Base-by-base conservation (phyloP, 2,797 vertebrate genomes). In the Typhlichthys subterraneus region DNA sequence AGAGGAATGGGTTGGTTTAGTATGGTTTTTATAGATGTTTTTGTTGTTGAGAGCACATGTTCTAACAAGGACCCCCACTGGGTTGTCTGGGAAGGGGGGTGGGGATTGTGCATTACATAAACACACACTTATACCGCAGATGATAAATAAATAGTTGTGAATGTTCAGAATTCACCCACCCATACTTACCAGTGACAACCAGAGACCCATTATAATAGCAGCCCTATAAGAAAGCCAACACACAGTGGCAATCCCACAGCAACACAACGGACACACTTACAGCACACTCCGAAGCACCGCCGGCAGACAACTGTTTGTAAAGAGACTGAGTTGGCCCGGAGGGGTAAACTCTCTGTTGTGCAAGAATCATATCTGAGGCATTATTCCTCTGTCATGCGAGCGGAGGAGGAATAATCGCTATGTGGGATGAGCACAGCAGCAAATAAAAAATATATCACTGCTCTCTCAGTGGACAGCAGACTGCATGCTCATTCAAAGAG, bases 381-480 rank as follows among this genome's bases (percentile, higher is more conserved):
- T 88, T 85, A 79, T 86, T 84, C 69, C 14, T 59, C 80, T 77
- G 71, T 80, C 77, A 17, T 82, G 79, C 48, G 63, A 88, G 80
- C 53, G 66, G 75, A 81, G 85, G 83, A 88, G 86, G 87, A 88
- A 90, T 88, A 85, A 88, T 88, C 76, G 60, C 85, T 81, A 90
- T 91, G 89, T 86, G 82, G 83, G 90, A 89, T 76, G 86, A 88
- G 85, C 70, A 63, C 71, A 76, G 72, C 63, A 9, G n/a, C 13
- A 68, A 65, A 75, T 68, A 52, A 51, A 65, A 64, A 52, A 64
- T 55, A 61, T 14, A 59, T 45, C 56, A 12, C 11, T 42, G 38
- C 51, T 15, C 15, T 29, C 14, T 23, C 62, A 67, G 72, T 81
- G 74, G 68, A 33, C 77, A 60, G 60, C 60, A 51, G 55, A 69